A percentile compares a stretch with the other conserved stretches of the same genome.
Conservation (phyloP, 2,113 vertebrate genomes). For the Cottus gobio region DNA sequence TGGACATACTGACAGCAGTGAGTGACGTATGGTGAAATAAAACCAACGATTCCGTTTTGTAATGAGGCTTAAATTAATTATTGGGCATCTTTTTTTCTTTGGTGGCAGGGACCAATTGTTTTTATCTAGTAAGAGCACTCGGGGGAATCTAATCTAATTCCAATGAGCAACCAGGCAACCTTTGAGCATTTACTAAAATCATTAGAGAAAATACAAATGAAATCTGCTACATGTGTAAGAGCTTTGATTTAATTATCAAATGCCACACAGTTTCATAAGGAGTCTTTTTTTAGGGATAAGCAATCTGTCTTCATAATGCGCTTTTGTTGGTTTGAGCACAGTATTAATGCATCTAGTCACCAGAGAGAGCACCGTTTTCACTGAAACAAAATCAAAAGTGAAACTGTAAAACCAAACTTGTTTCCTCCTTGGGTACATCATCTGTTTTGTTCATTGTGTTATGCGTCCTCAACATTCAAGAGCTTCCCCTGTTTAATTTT, state of each 20-base stretch:
- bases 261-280: not conserved
- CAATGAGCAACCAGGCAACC: not conserved
- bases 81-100: not conserved
- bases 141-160: conserved; percentile 27
- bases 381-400: conserved; percentile 12
- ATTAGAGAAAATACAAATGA: conserved; percentile 1
- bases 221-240: not conserved
- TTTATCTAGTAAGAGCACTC: conserved; percentile 36
- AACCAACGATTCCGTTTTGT: not conserved
- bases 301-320: not conserved
- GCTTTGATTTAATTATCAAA: conserved; percentile 14
- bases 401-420: not conserved
- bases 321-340: not conserved
- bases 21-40: not conserved
- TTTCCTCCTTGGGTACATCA: too few species aligned
- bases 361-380: not conserved
- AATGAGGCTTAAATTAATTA: not conserved
- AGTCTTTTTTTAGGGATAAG: not conserved
- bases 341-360: not conserved
- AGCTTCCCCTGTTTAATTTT: conserved; percentile 1
- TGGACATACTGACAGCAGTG: not conserved
- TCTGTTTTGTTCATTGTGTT: too few species aligned
- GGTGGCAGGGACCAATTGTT: not conserved
- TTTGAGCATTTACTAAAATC: not conserved
- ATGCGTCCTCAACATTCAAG: not conserved